Base-by-base conservation (phyloP, 2,113 vertebrate species). In the Hipposideros armiger region DNA sequence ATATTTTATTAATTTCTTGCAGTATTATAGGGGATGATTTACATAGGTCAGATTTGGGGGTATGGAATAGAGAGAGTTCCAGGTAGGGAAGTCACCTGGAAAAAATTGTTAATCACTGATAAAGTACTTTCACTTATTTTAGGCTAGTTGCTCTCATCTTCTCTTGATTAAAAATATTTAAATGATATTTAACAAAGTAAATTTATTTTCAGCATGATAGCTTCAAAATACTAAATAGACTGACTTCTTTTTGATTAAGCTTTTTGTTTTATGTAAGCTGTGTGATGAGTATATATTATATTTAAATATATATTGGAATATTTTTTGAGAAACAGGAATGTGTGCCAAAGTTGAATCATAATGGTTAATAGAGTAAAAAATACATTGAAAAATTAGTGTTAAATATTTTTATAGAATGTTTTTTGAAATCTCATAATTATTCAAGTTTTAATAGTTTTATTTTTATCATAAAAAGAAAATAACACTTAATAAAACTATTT, bases 261-360 rank as follows among this genome's bases (percentile, higher is more conserved):
- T 36, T 90, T 50, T 86, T 91, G 36, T 5, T 87, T 74, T 85
- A 28, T 22, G 50, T 62, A 24, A 62, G 30, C n/a, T 60, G 5
- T 60, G 20, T 50, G 10, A 17, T 84, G 52, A 77, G 26, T 82
- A 5, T 11, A 50, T 76, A 26, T 47, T 54, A 24, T 56, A 32
- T 70, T 89, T 66, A 15, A 83, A 66, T 72, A 64, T 36, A 72
- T 24, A 82, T 69, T 54, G 13, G 22, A 66, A 5, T 91, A 22
- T 7, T 70, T 86, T 96, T 96, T 92, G 32, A 94, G 13, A 30
- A 15, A 62, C 47, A 84, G 56, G 13, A 87, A 40, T 88, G 72
- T 85, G 2, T 66, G 19, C 56, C 54, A 89, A 26, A 76, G 69
- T 82, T 76, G 42, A 85, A 42, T 80, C 14, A 50, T 52, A 85